These are phyloP conservation scores for Xylocampa areola DNA, from an alignment of 2,888 invertebrate species.

Conservation along the genomic window DNA sequence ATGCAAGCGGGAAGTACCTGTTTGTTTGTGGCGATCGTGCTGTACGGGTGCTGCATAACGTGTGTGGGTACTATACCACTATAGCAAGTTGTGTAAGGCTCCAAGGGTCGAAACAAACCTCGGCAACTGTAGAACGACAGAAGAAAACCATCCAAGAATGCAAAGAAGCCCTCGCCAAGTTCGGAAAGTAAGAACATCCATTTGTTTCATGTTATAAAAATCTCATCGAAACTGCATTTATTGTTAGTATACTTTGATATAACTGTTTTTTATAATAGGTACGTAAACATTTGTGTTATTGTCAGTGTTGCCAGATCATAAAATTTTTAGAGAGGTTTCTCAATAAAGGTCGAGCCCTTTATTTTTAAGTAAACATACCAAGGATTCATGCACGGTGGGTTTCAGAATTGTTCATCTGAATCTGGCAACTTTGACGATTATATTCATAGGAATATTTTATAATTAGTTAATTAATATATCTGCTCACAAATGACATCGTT, in stretches of 20 bases:
- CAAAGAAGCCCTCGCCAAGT: slow-evolving; percentile 81
- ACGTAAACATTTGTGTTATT: slow-evolving; percentile 36
- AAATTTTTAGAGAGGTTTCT: slow-evolving; percentile 5
- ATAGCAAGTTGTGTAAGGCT: slow-evolving; percentile 79
- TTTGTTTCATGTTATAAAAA: slow-evolving; percentile 27
- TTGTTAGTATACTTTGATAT: slow-evolving; percentile 40
- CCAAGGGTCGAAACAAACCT: slow-evolving; percentile 90
- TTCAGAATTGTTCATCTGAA: no score
- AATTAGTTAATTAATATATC: slow-evolving; percentile 26
- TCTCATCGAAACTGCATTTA: slow-evolving; percentile 58
- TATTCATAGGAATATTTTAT: slow-evolving; percentile 27
- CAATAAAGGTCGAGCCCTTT: no score
- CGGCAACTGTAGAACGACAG: slow-evolving; percentile 94
- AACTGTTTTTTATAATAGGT: slow-evolving; percentile 47
- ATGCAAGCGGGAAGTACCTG: slow-evolving; percentile 93
- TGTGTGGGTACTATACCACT: slow-evolving; percentile 82
- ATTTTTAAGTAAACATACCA: no score
- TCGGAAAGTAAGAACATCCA: slow-evolving; percentile 72
- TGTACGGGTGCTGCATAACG: slow-evolving; percentile 94
- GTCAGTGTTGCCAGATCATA: slow-evolving; percentile 56
- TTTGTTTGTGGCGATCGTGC: slow-evolving; percentile 93
- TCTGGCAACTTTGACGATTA: slow-evolving; percentile 57
- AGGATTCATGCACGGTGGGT: no score
- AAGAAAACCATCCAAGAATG: slow-evolving; percentile 92
- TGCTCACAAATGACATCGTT: slow-evolving; percentile 27